phyloP scores from a whole-genome alignment of 2,888 invertebrate genomes.

The Lithophane leautieri region DNA sequence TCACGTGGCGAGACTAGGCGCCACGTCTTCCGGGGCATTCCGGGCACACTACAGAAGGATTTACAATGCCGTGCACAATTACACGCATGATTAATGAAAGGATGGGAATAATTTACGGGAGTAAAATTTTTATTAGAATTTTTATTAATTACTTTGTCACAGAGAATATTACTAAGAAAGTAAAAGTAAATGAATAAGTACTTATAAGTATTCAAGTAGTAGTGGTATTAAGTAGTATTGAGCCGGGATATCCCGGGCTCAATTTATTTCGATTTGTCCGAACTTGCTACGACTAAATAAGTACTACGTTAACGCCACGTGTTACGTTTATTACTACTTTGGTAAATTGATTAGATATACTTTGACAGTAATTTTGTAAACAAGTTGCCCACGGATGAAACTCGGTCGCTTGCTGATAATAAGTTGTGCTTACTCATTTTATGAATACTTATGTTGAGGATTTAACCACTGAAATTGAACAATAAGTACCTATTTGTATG shows the following conservation, averaged over 20 bases:
- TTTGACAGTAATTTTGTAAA: constrained; percentile 1
- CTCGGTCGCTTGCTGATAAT: background rate
- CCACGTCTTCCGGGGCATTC: constrained; percentile 60
- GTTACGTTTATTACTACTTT: background rate
- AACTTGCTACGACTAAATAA: background rate
- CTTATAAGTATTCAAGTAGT: too few relatives aligned
- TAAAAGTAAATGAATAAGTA: too few relatives aligned
- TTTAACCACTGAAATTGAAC: background rate
- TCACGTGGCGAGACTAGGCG: constrained; percentile 58
- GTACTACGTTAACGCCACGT: background rate
- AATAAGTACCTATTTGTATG: background rate
- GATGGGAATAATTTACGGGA: constrained; percentile 26
- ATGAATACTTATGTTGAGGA: background rate
- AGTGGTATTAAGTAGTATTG: too few relatives aligned
- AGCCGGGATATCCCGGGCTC: too few relatives aligned
- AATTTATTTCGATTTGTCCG: background rate
- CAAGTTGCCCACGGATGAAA: background rate
- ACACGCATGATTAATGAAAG: constrained; percentile 40
- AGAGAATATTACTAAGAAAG: background rate
- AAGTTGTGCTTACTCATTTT: background rate
- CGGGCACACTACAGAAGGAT: constrained; percentile 13
- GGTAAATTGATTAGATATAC: background rate
- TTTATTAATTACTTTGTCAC: background rate
- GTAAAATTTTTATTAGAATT: constrained; percentile 9
- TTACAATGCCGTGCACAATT: constrained; percentile 21